A percentile compares a stretch with the other conserved stretches of the same genome.
phyloP scores from a whole-genome alignment of 2,113 vertebrate species.

The Lepisosteus oculatus region DNA sequence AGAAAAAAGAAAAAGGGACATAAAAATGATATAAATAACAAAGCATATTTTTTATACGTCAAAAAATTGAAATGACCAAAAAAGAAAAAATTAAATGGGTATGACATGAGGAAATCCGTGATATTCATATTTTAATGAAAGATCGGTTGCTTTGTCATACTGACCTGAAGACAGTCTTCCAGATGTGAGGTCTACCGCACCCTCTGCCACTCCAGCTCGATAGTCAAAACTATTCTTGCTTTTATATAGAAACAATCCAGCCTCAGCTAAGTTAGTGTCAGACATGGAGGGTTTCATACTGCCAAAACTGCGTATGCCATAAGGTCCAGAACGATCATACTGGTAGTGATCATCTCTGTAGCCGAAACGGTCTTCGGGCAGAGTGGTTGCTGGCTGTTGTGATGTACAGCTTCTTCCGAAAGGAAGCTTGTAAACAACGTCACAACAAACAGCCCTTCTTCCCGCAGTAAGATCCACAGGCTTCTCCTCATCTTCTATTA shows the following conservation, averaged over 20 bases:
- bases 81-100: conserved; percentile 50
- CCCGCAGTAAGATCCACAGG: conserved; percentile 93
- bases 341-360: conserved; percentile 85
- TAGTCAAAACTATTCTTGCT: conserved; percentile 84
- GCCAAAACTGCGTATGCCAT: conserved; percentile 74
- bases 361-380: conserved; percentile 84
- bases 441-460: conserved; percentile 88
- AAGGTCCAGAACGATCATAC: conserved; percentile 72
- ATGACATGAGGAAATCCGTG: conserved; percentile 74
- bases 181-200: conserved; percentile 92
- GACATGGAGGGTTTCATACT: conserved; percentile 85
- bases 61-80: conserved; percentile 23
- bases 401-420: conserved; percentile 89
- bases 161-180: conserved; percentile 87
- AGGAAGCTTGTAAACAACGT: conserved; percentile 91
- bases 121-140: conserved; percentile 79
- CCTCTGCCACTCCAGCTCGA: conserved; percentile 72
- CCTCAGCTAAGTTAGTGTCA: conserved; percentile 82
- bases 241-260: conserved; percentile 81
- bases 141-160: conserved; percentile 71
- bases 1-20: conserved; percentile 48
- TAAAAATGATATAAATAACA: conserved; percentile 42
- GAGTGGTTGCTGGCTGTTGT: conserved; percentile 75
- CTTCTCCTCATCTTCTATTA: conserved; percentile 88
- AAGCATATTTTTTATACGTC: conserved; percentile 5